Evolutionary conservation across 2,113 vertebrate species (phyloP), one percentile per base, ranked within the genome.

Genomic region (Pachypanchax playfairii): DNA sequence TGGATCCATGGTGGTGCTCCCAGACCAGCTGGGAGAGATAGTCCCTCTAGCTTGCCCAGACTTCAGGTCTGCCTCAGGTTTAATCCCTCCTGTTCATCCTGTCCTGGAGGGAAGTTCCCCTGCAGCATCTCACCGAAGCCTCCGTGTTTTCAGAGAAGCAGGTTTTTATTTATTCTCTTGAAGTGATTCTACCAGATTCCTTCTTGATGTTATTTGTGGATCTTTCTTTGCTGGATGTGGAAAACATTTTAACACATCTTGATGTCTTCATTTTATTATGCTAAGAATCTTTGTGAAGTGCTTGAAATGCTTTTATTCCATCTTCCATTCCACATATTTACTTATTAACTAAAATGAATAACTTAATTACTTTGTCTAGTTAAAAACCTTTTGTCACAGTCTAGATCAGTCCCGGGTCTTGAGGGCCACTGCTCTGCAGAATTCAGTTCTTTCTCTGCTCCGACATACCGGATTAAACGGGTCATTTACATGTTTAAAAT

Each of bases 301-400:
- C 4, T 54, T 39, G 39, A 29, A 43, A 46, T 25, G 47, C 58
- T 47, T 39, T 61, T 52, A 11, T 62, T 54, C 58, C 35, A 5
- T 64, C 26, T 20, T 49, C 15, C 58, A 18, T 21, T 60, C 18
- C n/a, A 47, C 9, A 56, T 60, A 21, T 52, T 26, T 48, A 22
- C 29, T 46, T 8, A 20, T 25, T 7, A 56, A 55, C 29, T 17
- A 21, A 49, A 47, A 63, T 48, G 35, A 51, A 70, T 66, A 1
- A 22, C 2, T 33, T 71, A 47, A 59, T 55, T 31, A 24, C 24
- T 12, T 26, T 44, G 36, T 60, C 20, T 17, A 13, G 11, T 63
- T 31, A 53, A 47, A 67, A 53, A 28, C 24, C 31, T 53, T 71
- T 57, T 4, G n/a, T n/a, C n/a, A n/a, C n/a, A n/a, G n/a, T n/a